Evolutionary conservation across 2,797 vertebrate genomes (phyloP), one percentile per base, ranked within the genome.

Genomic region (Aratinga solstitialis): DNA sequence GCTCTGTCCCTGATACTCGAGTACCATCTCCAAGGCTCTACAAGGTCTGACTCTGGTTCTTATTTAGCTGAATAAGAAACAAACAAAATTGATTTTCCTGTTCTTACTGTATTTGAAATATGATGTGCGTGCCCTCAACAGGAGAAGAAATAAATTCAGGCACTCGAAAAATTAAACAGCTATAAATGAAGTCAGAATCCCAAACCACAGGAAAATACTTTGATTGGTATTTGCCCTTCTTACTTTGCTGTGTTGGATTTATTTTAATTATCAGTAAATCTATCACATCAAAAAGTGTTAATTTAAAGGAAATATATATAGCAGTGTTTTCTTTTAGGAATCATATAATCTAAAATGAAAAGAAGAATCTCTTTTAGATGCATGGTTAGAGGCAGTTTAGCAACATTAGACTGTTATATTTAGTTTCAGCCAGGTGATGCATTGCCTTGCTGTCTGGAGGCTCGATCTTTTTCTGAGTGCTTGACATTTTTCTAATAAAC

Each of bases 131-230:
- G 48, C 56, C 76, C 76, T 58, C 61, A 82, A 88, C 74, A 62
- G 40, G 47, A 73, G 36, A 84, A 77, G 42, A 86, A 63, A 85
- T 81, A 91, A 89, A 89, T 90, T 83, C 74, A 94, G 59, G 29
- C 4, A 2, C 32, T 45, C 67, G 77, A 75, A 93, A 91, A 94
- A 47, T 47, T 50, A 78, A 84, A 24, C 54, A 24, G 56, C 53
- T 20, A 32, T 19, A n/a, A 73, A 66, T 16, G 62, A 56, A 79
- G 43, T 22, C 13, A 54, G 34, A 71, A 77, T 69, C 16, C 7
- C 23, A 43, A 62, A 53, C 87, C 81, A 24, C 23, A 12, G 26
- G 62, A 71, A 91, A 84, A 48, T n/a, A 36, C 51, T 89, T 89
- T 13, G 54, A 54, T 72, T 82, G n/a, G 36, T 78, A 30, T 85